A percentile compares a stretch with the other conserved stretches of the same genome.
Conservation (phyloP, 2,113 vertebrate genomes). For the Anarhynchus alexandrinus region DNA sequence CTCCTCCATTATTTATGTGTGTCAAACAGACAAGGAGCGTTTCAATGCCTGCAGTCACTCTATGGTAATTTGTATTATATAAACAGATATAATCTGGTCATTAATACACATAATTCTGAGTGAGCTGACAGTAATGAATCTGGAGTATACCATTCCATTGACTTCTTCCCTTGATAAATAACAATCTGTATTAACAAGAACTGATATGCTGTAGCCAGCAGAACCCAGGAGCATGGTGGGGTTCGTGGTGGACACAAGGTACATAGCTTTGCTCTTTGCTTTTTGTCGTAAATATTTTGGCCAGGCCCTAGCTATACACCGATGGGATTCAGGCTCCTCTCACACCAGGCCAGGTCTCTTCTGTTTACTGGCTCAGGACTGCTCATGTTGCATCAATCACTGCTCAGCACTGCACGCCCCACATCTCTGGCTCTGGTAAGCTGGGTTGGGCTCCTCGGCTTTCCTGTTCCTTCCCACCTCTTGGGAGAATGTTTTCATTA, state of each 20-base stretch:
- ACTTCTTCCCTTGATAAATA: not conserved
- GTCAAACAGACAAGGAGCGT: conserved; percentile 51
- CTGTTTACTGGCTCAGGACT: not conserved
- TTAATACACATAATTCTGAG: conserved; percentile 68
- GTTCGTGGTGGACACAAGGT: not conserved
- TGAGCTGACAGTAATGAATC: conserved; percentile 64
- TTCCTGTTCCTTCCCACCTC: conserved; percentile 23
- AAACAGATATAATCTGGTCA: conserved; percentile 66
- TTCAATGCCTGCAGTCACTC: conserved; percentile 49
- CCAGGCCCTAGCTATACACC: not conserved
- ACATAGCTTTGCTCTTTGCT: not conserved
- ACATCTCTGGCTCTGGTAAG: not conserved
- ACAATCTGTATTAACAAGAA: not conserved
- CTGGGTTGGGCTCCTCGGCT: not conserved
- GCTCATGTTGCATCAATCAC: not conserved
- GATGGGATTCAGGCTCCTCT: not conserved
- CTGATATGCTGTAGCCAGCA: not conserved
- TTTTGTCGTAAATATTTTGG: not conserved
- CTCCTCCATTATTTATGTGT: conserved; percentile 66
- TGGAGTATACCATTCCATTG: not conserved
- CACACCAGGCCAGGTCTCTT: not conserved
- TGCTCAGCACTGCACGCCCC: not conserved
- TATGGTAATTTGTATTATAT: conserved; percentile 61
- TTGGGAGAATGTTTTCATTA: not conserved
- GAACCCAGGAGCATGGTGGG: not conserved